Evolutionary conservation across 2,888 invertebrate species (phyloP).

Genomic region (Anarsia innoxiella): DNA sequence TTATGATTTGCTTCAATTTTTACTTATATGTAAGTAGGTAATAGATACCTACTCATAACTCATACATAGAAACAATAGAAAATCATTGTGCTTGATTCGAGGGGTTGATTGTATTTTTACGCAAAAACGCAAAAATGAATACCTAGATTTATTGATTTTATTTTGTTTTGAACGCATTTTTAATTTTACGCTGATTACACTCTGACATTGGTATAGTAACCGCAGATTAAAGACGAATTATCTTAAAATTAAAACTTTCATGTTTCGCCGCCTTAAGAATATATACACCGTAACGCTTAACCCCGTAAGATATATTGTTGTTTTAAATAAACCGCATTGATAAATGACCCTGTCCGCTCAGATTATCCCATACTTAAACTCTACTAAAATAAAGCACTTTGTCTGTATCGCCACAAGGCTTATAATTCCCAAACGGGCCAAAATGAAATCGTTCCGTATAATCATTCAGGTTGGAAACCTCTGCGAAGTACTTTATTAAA

Average conservation of each 20-base stretch:
- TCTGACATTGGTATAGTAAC: conserved; percentile 8
- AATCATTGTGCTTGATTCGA: no score
- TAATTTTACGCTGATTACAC: conserved; percentile 10
- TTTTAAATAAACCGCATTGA: conserved; percentile 43
- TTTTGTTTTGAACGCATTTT: no score
- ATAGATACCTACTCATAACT: no score
- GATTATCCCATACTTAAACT: conserved; percentile 22
- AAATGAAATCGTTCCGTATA: conserved; percentile 22
- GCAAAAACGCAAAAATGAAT: neutral
- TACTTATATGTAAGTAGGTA: no score
- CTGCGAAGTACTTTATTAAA: conserved; percentile 26
- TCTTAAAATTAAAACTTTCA: conserved; percentile 9
- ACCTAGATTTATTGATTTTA: no score
- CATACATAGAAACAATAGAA: no score
- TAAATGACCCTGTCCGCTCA: conserved; percentile 30
- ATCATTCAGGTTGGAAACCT: conserved; percentile 22
- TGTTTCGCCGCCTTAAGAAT: conserved; percentile 23
- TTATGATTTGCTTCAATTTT: no score
- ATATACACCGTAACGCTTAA: conserved; percentile 31
- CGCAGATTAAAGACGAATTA: conserved; percentile 31
- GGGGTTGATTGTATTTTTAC: no score
- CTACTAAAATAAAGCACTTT: neutral
- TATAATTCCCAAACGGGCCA: neutral
- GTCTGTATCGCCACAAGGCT: neutral
- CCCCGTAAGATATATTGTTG: conserved; percentile 39